Evolutionary conservation across 2,888 invertebrate genomes (phyloP), one percentile per base, ranked within the genome.

Genomic region (Leptinotarsa peninsularis): DNA sequence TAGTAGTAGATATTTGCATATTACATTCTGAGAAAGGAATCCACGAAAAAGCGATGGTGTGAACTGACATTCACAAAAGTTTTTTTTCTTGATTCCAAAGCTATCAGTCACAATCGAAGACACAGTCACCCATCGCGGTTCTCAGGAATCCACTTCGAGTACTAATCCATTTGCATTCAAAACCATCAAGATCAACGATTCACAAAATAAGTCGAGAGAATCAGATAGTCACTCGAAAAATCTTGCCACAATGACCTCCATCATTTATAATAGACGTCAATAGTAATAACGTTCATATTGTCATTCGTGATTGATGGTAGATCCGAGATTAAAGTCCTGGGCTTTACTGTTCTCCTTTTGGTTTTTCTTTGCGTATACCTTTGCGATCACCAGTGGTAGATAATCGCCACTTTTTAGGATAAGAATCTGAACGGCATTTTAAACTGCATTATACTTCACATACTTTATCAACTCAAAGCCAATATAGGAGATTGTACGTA

Each of bases 191-290:
- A 63, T 58, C 70, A 17, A 58, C 49, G 49, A 70, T 58, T 70
- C 43, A 70, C 70, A 49, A 58, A 70, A 49, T 49, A 43, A 21
- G 49, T 58, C 49, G 27, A 58, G 43, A 43, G 58, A 69, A 74
- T 76, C 74, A 74, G 72, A 71, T 76, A 74, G 72, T 66, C 74
- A 66, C 58, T 70, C 54, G 63, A 75, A 71, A 72, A 67, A 77
- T 72, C 43, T 43, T 63, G 54, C 54, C 43, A 78, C 73, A 74
- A 78, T 74, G 79, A 80, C 72, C 72, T 74, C 74, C 81, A 85
- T 85, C 86, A 86, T 86, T 86, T 86, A 86, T 86, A 85, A 86
- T 83, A 84, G 81, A 82, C 83, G 86, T 86, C 86, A 86, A 84
- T 86, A 83, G 83, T 84, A 86, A 86, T 86, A 86, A 85, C 85